Evolutionary conservation across 2,113 vertebrate species (phyloP).

Genomic region (Pyrgilauda ruficollis): DNA sequence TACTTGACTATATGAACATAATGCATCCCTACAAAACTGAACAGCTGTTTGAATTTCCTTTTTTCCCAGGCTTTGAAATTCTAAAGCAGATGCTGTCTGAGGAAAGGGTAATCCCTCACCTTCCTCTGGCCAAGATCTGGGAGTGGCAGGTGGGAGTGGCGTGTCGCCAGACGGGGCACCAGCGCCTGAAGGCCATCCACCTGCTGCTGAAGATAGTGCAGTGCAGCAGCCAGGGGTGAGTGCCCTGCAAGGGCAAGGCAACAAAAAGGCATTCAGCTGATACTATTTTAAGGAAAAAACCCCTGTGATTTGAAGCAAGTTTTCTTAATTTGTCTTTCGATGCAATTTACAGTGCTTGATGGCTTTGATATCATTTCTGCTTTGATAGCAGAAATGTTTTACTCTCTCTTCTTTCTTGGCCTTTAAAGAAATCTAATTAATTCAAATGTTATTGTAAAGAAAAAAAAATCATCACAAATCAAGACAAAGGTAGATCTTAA

Average conservation of each 20-base stretch:
- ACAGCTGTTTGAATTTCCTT: neutral
- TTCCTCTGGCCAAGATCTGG: conserved; percentile 89
- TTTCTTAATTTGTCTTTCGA: neutral
- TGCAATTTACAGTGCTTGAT: neutral
- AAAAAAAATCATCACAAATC: neutral
- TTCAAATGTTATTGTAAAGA: neutral
- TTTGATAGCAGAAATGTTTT: neutral
- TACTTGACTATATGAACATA: neutral
- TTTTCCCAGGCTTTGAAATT: conserved; percentile 88
- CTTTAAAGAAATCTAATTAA: neutral
- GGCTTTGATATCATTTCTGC: neutral
- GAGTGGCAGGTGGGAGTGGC: conserved; percentile 96
- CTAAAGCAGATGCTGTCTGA: conserved; percentile 95
- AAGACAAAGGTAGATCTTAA: neutral
- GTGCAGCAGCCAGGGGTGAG: conserved; percentile 83
- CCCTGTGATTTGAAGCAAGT: neutral
- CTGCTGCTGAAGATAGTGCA: conserved; percentile 87
- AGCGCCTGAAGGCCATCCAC: conserved; percentile 92
- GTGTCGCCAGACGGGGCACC: conserved; percentile 91
- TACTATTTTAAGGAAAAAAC: neutral
- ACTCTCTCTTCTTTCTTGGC: neutral
- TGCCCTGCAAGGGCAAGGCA: neutral
- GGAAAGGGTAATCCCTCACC: conserved; percentile 82
- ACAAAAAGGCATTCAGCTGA: neutral
- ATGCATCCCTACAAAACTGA: neutral